phyloP scores from a whole-genome alignment of 1,140 invertebrate genomes.

The Bombus superbus region DNA sequence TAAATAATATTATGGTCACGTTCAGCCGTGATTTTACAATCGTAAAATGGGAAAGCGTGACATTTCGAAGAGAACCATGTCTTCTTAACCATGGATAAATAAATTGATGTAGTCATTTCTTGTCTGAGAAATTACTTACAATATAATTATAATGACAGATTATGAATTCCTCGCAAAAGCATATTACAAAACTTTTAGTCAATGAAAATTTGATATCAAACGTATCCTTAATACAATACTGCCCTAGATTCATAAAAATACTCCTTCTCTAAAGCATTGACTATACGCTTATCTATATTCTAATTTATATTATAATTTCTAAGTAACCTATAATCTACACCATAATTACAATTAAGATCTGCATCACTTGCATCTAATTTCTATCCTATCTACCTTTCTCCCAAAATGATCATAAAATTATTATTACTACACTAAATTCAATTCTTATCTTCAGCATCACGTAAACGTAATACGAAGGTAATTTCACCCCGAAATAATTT shows the following conservation, averaged over 20 bases:
- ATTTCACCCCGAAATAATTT: not conserved
- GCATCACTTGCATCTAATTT: no score
- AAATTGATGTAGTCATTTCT: not conserved
- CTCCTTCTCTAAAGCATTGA: not conserved
- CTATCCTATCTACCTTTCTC: no score
- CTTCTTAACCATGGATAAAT: not conserved
- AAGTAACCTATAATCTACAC: no score
- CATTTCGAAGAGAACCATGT: not conserved
- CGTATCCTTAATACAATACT: not conserved
- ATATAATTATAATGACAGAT: no score
- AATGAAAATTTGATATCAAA: no score
- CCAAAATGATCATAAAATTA: not conserved
- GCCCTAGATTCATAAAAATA: not conserved
- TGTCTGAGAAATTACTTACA: not conserved
- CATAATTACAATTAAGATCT: no score
- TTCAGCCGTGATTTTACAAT: not conserved
- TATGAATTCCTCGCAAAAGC: no score
- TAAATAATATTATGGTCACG: not conserved
- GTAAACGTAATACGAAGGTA: not conserved
- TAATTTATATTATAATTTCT: no score
- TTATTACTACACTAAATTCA: not conserved
- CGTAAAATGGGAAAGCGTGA: constrained; percentile 1
- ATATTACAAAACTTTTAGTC: not conserved
- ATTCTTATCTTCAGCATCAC: not conserved
- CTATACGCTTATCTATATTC: no score